Evolutionary conservation across 2,888 invertebrate species (phyloP), one percentile per base, ranked within the genome.

Genomic region (Zaprionus lineosus): DNA sequence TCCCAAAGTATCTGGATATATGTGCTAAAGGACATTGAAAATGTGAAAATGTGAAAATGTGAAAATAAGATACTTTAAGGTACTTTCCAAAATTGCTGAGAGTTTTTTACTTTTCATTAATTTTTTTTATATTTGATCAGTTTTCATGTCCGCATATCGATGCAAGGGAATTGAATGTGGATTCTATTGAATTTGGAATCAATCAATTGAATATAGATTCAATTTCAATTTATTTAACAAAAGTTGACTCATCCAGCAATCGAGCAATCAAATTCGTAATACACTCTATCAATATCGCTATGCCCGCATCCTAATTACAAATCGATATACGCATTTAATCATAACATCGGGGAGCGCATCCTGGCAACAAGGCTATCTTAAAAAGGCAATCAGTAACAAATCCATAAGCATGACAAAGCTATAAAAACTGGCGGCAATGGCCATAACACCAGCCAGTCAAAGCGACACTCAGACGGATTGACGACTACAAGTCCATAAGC

Each of bases 381-480:
- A 64, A 65, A 66, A 62, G 61, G 64, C 83, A 78, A 78, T 78
- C 83, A 79, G 74, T 55, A 74, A 64, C 77, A 79, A 83, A 79
- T 81, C 81, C 81, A 70, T 77, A 73, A 81, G 77, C 75, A 84
- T 75, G 81, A 81, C 73, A 81, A 63, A 68, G 75, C 75, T 64
- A 81, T 81, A 84, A 77, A 83, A 69, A 56, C 51, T 57, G 67
- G 39, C 47, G 69, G 56, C 60, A 51, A 24, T 34, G 36, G 40
- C 48, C 33, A 44, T 33, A 57, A 62, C 34, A 53, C 39, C 29
- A 62, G 37, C 37, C 28, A 52, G 50, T 44, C 26, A 60, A 53
- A 8, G 24, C 15, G 43, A 48, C 26, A 29, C 18, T 31, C 37
- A 15, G 34, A 21, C 34, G 31, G 46, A 19, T 9, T 9, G 34